Percentiles rank a stretch among this genome's conserved stretches.
Conservation (phyloP, 2,888 invertebrate genomes). For the Cepaea hortensis region DNA sequence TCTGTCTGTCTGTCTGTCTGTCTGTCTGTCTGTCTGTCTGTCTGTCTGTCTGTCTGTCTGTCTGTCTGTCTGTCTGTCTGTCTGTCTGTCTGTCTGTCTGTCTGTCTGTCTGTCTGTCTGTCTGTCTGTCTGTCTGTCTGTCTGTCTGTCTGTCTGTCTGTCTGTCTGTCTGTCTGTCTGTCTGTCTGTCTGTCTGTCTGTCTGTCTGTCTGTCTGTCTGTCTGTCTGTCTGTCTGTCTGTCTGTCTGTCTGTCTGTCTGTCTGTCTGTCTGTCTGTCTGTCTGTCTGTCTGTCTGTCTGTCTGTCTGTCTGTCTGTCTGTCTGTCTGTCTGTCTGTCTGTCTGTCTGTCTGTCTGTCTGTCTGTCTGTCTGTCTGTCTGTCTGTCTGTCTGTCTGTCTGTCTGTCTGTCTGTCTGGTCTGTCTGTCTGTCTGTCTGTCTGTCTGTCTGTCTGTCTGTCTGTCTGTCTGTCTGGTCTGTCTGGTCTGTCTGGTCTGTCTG, state of each 20-base stretch:
- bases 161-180: background rate
- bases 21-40: no score
- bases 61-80: no score
- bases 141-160: slow-evolving; percentile 9
- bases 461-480: background rate
- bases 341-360: background rate
- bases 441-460: background rate
- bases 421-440: background rate
- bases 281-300: background rate
- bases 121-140: slow-evolving; percentile 2
- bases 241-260: slow-evolving; percentile 9
- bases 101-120: slow-evolving; percentile 17
- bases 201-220: slow-evolving; percentile 10
- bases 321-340: slow-evolving; percentile 11
- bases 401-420: background rate
- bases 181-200: background rate
- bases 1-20: no score
- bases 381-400: background rate
- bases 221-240: background rate
- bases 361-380: background rate
- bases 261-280: background rate
- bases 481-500: no score
- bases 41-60: no score
- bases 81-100: slow-evolving; percentile 13
- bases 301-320: background rate